Evolutionary conservation across 2,888 invertebrate genomes (phyloP).

Genomic region (Dusona sp.): DNA sequence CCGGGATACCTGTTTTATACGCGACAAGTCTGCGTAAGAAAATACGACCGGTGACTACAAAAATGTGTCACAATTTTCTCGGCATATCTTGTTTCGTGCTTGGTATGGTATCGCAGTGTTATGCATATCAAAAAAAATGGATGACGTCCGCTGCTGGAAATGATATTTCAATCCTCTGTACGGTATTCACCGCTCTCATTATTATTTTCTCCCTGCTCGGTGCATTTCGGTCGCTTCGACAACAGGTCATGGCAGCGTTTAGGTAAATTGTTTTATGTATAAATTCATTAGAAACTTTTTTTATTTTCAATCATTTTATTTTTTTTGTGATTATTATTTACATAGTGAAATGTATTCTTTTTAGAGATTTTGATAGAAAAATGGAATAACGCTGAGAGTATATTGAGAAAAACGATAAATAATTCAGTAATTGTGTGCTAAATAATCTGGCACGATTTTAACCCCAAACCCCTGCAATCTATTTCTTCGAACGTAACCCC

Average conservation of each 20-base stretch:
- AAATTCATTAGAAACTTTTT: background rate
- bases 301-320: background rate
- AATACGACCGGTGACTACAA: conserved; percentile 85
- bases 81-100: conserved; percentile 86
- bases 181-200: conserved; percentile 69
- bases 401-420: background rate
- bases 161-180: conserved; percentile 59
- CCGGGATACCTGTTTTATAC: conserved; percentile 86
- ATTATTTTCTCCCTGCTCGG: conserved; percentile 74
- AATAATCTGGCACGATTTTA: background rate
- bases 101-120: conserved; percentile 85
- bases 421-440: background rate
- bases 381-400: background rate
- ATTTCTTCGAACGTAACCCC: no score
- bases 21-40: conserved; percentile 85
- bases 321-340: background rate
- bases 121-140: conserved; percentile 76
- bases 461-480: no score
- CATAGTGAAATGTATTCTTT: background rate
- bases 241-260: conserved; percentile 57
- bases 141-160: conserved; percentile 45
- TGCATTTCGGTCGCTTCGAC: conserved; percentile 72
- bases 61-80: conserved; percentile 86
- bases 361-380: background rate
- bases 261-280: background rate